phyloP scores from a whole-genome alignment of 2,113 vertebrate species.

The Dipodomys ordii region DNA sequence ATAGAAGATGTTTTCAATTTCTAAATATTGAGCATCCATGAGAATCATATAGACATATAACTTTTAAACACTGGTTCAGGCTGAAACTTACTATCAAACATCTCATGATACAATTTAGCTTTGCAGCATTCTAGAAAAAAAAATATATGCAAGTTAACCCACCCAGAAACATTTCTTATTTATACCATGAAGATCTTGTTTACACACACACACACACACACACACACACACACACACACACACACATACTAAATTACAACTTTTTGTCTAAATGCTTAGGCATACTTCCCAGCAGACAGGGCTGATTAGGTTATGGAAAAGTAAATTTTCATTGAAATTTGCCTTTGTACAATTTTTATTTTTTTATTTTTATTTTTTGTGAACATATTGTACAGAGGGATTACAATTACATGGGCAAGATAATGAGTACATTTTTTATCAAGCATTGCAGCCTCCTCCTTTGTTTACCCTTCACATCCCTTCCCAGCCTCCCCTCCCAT shows the following conservation, averaged over 20 bases:
- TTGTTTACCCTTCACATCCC: no score
- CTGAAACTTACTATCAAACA: neutral
- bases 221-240: no score
- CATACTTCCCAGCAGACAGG: neutral
- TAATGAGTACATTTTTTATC: no score
- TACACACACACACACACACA: neutral
- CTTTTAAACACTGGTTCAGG: neutral
- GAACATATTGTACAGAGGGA: no score
- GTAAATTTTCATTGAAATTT: no score
- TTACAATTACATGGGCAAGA: no score
- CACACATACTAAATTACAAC: neutral
- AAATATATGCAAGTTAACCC: no score
- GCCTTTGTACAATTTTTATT: no score
- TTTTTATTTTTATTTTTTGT: no score
- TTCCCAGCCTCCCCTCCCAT: no score
- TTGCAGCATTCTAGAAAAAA: conserved; percentile 28
- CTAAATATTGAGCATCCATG: neutral
- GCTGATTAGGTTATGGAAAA: no score
- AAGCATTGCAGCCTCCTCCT: no score
- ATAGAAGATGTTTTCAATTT: neutral
- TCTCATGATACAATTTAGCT: neutral
- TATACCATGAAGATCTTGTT: neutral
- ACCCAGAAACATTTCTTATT: neutral
- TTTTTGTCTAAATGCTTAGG: conserved; percentile 12
- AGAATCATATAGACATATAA: neutral